phyloP scores from a whole-genome alignment of 2,797 vertebrate species.

The Sebastes trivittatus region DNA sequence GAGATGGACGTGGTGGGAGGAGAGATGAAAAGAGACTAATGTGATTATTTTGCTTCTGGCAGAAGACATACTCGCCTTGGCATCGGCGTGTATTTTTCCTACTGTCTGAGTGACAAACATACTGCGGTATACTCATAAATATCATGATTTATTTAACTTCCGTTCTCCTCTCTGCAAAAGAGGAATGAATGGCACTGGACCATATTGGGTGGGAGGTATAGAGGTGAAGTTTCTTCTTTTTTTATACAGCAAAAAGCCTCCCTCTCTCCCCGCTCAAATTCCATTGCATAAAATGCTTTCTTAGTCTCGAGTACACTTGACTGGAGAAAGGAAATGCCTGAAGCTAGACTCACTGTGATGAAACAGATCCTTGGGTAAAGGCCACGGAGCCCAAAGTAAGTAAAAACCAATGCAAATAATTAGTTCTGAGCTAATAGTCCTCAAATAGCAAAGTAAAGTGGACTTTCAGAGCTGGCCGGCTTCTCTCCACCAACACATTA shows the following conservation, averaged over 20 bases:
- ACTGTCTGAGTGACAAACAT: constrained; percentile 30
- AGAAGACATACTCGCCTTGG: constrained; percentile 21
- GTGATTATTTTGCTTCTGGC: constrained; percentile 54
- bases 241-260: constrained; percentile 3
- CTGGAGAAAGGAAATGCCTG: constrained; percentile 44
- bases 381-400: constrained; percentile 9
- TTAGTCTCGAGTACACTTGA: constrained; percentile 38
- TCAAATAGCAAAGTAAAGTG: constrained; percentile 14
- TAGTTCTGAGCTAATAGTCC: constrained; percentile 45
- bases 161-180: background rate
- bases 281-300: constrained; percentile 18
- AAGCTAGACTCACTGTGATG: constrained; percentile 40
- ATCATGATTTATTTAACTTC: constrained; percentile 35
- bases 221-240: constrained; percentile 4
- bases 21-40: constrained; percentile 53
- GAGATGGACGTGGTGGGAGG: constrained; percentile 58
- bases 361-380: constrained; percentile 48
- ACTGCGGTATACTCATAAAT: constrained; percentile 17
- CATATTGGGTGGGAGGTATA: constrained; percentile 7
- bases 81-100: background rate
- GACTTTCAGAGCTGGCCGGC: background rate
- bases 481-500: constrained; percentile 4
- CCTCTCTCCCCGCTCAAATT: background rate
- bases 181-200: constrained; percentile 3
- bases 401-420: constrained; percentile 50